Percentiles rank a stretch among this genome's conserved stretches.
Evolutionary conservation across 2,888 invertebrate species (phyloP).

Genomic region (Dasysyrphus tricinctus): DNA sequence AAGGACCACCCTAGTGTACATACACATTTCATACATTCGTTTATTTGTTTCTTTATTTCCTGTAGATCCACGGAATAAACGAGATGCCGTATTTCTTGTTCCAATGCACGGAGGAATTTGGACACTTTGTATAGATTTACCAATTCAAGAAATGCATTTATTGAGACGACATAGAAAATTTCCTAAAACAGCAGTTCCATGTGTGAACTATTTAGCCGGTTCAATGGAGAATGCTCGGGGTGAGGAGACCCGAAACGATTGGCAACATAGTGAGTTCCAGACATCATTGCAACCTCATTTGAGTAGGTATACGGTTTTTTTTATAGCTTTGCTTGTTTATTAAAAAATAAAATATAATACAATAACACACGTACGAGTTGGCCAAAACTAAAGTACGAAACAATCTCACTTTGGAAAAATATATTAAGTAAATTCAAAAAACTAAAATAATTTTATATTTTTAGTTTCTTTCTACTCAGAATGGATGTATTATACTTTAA

Average conservation of each 20-base stretch:
- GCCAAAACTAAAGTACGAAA: too few relatives aligned
- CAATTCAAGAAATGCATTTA: conserved; percentile 90
- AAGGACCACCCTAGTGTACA: too few relatives aligned
- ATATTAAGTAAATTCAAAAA: too few relatives aligned
- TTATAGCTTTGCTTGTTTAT: background rate
- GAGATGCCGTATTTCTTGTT: conserved; percentile 88
- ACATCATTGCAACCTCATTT: conserved; percentile 83
- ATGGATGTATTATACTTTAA: too few relatives aligned
- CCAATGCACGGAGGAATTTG: conserved; percentile 96
- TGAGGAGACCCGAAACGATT: conserved; percentile 90
- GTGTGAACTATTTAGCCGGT: conserved; percentile 91
- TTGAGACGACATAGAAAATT: conserved; percentile 81
- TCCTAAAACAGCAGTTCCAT: conserved; percentile 85
- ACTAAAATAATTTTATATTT: too few relatives aligned
- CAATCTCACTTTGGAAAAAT: too few relatives aligned
- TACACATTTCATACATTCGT: too few relatives aligned
- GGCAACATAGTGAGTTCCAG: conserved; percentile 90
- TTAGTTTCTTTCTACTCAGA: too few relatives aligned
- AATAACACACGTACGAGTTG: too few relatives aligned
- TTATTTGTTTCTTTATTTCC: conserved; percentile 71
- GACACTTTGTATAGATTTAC: conserved; percentile 93
- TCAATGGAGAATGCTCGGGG: conserved; percentile 86
- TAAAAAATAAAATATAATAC: background rate
- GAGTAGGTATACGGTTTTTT: conserved; percentile 79
- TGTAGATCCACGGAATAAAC: conserved; percentile 83